Conservation (phyloP, 2,797 vertebrate genomes). For the Octomys mimax region DNA sequence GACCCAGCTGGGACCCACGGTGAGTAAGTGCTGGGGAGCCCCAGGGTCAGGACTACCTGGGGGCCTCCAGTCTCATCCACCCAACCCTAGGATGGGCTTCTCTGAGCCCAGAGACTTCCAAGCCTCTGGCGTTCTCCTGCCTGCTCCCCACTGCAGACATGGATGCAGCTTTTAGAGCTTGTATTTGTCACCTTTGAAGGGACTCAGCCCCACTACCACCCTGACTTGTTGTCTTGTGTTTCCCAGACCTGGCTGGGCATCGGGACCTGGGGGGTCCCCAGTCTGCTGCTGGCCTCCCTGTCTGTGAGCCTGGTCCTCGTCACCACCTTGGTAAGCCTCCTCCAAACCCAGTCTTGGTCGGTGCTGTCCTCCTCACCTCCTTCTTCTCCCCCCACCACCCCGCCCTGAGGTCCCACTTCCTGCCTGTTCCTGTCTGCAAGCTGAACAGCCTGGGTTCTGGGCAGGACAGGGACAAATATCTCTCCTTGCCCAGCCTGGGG, state of each 20-base stretch:
- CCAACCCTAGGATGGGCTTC: neutral
- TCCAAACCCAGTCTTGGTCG: neutral
- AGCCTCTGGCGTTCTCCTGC: neutral
- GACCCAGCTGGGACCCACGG: conserved; percentile 83
- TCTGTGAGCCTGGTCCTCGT: conserved; percentile 90
- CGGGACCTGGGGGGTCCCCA: conserved; percentile 88
- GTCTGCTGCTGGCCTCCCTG: conserved; percentile 90
- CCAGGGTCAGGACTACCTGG: neutral
- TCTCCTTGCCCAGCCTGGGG: neutral
- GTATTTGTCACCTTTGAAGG: neutral
- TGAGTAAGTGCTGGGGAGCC: conserved; percentile 65
- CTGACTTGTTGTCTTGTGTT: conserved; percentile 75
- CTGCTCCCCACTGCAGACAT: neutral
- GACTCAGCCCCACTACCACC: neutral
- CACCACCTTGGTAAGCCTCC: conserved; percentile 91
- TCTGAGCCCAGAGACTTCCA: neutral
- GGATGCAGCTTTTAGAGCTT: neutral
- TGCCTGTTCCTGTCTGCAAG: neutral
- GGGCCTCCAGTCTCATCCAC: neutral
- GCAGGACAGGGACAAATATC: fast-evolving
- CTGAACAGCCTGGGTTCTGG: neutral
- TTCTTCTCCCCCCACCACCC: neutral
- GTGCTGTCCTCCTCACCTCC: neutral
- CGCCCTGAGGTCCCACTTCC: neutral
- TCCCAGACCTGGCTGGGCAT: conserved; percentile 87